A percentile compares a stretch with the other conserved stretches of the same genome.
These are phyloP conservation scores for Pseudomyrmex concolor DNA, from an alignment of 1,140 invertebrate species.

Conservation along the genomic window DNA sequence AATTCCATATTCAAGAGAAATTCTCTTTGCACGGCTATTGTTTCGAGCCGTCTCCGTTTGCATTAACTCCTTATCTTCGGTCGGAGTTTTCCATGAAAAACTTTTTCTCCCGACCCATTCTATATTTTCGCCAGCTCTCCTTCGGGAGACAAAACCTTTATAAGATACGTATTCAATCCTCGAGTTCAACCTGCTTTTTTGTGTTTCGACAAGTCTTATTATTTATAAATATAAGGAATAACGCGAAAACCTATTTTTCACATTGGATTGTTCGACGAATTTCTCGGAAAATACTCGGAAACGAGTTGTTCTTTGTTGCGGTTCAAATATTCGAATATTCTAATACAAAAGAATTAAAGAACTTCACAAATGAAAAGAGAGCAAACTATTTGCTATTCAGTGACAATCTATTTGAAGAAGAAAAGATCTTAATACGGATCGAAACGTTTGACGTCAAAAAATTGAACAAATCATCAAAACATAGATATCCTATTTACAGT, in stretches of 20 bases:
- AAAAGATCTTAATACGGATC: too few relatives aligned
- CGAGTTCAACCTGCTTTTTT: neutral
- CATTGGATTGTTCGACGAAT: conserved; percentile 12
- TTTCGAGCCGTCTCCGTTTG: conserved; percentile 29
- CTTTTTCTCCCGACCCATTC: conserved; percentile 19
- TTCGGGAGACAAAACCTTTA: conserved; percentile 17
- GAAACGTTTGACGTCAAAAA: too few relatives aligned
- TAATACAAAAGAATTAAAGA: too few relatives aligned
- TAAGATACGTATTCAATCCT: neutral
- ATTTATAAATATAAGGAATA: neutral
- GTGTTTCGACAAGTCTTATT: conserved; percentile 26
- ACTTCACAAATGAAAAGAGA: too few relatives aligned
- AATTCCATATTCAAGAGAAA: neutral
- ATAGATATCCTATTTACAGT: too few relatives aligned
- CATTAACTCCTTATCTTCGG: conserved; percentile 43
- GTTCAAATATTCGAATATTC: neutral
- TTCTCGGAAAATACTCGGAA: neutral
- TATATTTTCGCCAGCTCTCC: conserved; percentile 35
- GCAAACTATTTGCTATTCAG: too few relatives aligned
- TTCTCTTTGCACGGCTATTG: conserved; percentile 22
- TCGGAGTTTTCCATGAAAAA: conserved; percentile 19
- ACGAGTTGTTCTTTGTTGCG: neutral
- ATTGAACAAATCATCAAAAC: too few relatives aligned
- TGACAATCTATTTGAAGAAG: too few relatives aligned
- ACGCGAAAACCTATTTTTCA: conserved; percentile 5